A percentile compares a stretch with the other conserved stretches of the same genome.
Conservation (phyloP, 2,113 vertebrate species). For the Fregata magnificens region DNA sequence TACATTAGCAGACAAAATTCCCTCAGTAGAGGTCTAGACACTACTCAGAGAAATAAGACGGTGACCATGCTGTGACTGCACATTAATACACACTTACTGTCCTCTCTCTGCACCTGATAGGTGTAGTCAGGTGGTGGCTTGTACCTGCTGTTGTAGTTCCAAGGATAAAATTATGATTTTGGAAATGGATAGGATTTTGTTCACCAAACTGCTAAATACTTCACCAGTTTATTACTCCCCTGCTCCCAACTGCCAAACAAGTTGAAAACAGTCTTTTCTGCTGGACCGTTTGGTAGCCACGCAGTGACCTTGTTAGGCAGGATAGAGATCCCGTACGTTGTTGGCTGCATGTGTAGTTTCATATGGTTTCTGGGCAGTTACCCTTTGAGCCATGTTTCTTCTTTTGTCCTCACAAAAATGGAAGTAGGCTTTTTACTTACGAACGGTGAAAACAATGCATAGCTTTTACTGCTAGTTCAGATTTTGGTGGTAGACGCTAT, state of each 20-base stretch:
- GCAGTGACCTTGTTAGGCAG: not conserved
- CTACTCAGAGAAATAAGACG: not conserved
- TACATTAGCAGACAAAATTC: not conserved
- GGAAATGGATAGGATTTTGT: not conserved
- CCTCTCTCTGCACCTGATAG: not conserved
- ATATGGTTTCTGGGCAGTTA: not conserved
- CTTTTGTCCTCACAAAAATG: not conserved
- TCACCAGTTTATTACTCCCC: not conserved
- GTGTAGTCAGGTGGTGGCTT: not conserved
- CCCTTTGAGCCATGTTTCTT: not conserved
- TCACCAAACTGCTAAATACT: not conserved
- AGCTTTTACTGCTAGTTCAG: not conserved
- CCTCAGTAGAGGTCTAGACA: not conserved
- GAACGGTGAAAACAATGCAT: not conserved
- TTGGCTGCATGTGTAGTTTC: not conserved
- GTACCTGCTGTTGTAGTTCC: not conserved
- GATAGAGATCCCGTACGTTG: accelerated
- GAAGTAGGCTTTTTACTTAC: not conserved
- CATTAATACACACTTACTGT: not conserved
- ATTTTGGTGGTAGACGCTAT: not conserved
- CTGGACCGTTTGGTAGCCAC: not conserved
- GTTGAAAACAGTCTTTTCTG: not conserved
- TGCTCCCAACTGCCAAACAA: not conserved
- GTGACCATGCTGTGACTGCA: not conserved
- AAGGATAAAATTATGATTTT: not conserved